Base-by-base conservation (phyloP, 2,797 vertebrate species). In the Macropodus opercularis region DNA sequence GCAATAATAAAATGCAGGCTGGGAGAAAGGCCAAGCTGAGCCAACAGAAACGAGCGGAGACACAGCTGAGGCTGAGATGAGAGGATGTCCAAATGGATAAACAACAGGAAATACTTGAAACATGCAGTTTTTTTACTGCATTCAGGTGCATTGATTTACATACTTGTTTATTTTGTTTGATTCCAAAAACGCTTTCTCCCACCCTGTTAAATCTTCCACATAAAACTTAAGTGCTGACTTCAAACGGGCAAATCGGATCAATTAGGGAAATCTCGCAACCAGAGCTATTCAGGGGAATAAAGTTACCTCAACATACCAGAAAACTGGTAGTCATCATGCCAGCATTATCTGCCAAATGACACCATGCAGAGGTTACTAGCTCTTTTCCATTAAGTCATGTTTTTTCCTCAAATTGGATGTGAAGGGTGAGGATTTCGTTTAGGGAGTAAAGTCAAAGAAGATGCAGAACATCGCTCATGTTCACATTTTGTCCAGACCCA, bases 61-160 rank as follows among this genome's bases (percentile, higher is more conserved):
- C 40, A 44, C 9, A 22, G 36, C 48, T 38, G 50, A 48, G 50
- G 34, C 44, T 59, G 40, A 72, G 59, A 77, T 58, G 74, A 77
- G 67, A 46, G 76, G 40, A 81, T 52, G 63, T 71, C 53, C 63
- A 79, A 81, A 79, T 19, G 41, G 43, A 8, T 64, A 44, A 87
- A 85, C 60, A 83, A 80, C 76, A 89, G 83, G 81, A 90, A 89
- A 86, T 69, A 51, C 70, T 70, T 63, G 18, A 69, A 89, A 82
- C 75, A 68, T 21, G 63, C 61, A 44, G 51, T 54, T 43, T 43
- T 66, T 73, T 40, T 43, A 92, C 76, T 85, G 79, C 89, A 77
- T 71, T 91, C 90, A 91, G 90, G 90, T 92, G 91, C 87, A 69
- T 62, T 72, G 63, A 88, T 90, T 90, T 86, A 89, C 85, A 81